A percentile compares a stretch with the other conserved stretches of the same genome.
These are phyloP conservation scores for Arctopsyche grandis DNA, from an alignment of 1,140 invertebrate genomes.

Conservation along the genomic window DNA sequence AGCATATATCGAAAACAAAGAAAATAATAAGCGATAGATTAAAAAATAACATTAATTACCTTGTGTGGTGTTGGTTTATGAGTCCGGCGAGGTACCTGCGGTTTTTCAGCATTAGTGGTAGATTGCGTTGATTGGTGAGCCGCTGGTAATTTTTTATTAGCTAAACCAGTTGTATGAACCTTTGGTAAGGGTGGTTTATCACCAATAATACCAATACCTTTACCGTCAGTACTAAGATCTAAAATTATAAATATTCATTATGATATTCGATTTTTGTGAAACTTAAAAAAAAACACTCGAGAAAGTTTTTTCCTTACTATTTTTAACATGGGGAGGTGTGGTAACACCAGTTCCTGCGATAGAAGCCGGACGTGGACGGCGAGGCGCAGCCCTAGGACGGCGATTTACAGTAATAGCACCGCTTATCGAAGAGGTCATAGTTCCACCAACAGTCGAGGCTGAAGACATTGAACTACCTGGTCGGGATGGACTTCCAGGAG, in stretches of 20 bases:
- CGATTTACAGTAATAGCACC: slow-evolving; percentile 66
- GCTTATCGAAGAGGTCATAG: slow-evolving; percentile 54
- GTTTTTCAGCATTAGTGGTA: slow-evolving; percentile 43
- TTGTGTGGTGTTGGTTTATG: slow-evolving; percentile 49
- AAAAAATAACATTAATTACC: slow-evolving; percentile 35
- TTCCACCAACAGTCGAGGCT: slow-evolving; percentile 58
- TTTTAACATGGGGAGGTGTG: slow-evolving; percentile 59
- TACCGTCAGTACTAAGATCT: slow-evolving; percentile 51
- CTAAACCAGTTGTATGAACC: slow-evolving; percentile 45
- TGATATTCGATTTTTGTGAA: neutral
- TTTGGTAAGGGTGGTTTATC: slow-evolving; percentile 54
- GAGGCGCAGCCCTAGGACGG: slow-evolving; percentile 69
- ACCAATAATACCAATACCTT: slow-evolving; percentile 40
- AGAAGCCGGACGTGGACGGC: slow-evolving; percentile 81
- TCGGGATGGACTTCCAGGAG: slow-evolving; percentile 78
- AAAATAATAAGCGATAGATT: neutral
- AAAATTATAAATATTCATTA: neutral
- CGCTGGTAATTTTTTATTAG: slow-evolving; percentile 29
- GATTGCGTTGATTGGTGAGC: neutral
- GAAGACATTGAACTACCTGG: slow-evolving; percentile 81
- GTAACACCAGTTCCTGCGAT: slow-evolving; percentile 86
- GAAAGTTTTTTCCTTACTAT: slow-evolving; percentile 26
- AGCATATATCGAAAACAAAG: neutral
- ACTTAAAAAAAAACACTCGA: neutral
- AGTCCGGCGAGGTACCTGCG: slow-evolving; percentile 49